phyloP scores from a whole-genome alignment of 2,888 invertebrate species.

The Xestoiulus laeticollis region DNA sequence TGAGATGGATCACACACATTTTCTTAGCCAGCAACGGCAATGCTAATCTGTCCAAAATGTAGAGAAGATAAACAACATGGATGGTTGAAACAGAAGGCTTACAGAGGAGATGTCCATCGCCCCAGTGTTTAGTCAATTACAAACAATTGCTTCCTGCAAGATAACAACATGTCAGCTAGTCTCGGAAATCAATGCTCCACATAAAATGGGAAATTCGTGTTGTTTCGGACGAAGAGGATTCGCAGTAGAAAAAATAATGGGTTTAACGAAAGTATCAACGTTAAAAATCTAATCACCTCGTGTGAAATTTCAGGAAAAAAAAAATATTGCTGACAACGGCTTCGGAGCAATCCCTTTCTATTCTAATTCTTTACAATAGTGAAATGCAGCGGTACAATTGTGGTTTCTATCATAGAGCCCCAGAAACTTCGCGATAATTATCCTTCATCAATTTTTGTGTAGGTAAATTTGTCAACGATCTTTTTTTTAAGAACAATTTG shows the following conservation, averaged over 20 bases:
- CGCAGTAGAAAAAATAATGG: background rate
- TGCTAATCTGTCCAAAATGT: slow-evolving; percentile 1
- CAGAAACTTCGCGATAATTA: background rate
- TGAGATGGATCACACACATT: slow-evolving; percentile 4
- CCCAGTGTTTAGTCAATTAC: slow-evolving; percentile 20
- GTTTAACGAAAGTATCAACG: background rate
- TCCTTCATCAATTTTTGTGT: background rate
- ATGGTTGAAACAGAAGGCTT: background rate
- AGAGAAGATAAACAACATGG: background rate
- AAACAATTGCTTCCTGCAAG: background rate
- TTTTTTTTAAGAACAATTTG: background rate
- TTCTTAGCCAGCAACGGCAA: background rate
- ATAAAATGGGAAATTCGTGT: background rate
- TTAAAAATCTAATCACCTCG: background rate
- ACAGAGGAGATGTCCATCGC: background rate
- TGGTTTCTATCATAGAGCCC: background rate
- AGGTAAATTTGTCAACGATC: background rate
- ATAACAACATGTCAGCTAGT: background rate
- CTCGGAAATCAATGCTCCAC: background rate
- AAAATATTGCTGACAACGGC: background rate
- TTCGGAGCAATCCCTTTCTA: background rate
- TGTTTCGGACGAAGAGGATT: background rate
- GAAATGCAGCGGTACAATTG: background rate
- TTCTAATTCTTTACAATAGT: background rate
- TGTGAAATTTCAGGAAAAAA: background rate